Evolutionary conservation across 1,140 invertebrate species (phyloP), one percentile per base, ranked within the genome.

Genomic region (Calephelis virginiensis): DNA sequence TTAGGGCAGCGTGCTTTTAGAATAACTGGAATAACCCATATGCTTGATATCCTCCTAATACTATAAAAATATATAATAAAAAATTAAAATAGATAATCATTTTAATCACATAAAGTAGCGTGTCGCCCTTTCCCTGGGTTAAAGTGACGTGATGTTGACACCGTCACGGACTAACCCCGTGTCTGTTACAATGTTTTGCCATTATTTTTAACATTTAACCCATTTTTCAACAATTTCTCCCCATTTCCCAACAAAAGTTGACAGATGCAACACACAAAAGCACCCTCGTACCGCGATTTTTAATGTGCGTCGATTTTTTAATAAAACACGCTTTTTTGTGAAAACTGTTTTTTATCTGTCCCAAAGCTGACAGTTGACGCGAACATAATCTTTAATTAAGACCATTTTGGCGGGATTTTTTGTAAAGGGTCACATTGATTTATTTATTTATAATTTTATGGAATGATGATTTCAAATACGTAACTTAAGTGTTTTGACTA

Each of bases 351-450:
- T 83, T 86, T 87, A 81, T 82, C 75, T 79, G 66, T 74, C 75
- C 78, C 74, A 86, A 90, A 90, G 83, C 84, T 73, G 88, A 90
- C 88, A 90, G 86, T 90, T 90, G 88, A 90, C 88, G 86, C 88
- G 83, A 73, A 89, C 74, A 85, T 90, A 90, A 90, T 90, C 86
- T 87, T 86, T 87, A 89, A 90, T 90, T 90, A 88, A 89, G 82
- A 87, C 69, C 83, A 82, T 88, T 90, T 86, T 85, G 76, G 76
- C 66, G 73, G 78, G 68, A 73, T 72, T 70, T 75, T 77, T 81
- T 56, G 38, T 64, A 56, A 68, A 61, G 63, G 68, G 66, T 50
- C 70, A 48, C 13, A 46, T n/a, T 86, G 80, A 85, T 87, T 83
- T 86, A 84, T 87, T 87, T 86, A 84, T 89, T 82, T 81, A 80